phyloP scores from a whole-genome alignment of 2,888 invertebrate genomes.

The Julus scanicus region DNA sequence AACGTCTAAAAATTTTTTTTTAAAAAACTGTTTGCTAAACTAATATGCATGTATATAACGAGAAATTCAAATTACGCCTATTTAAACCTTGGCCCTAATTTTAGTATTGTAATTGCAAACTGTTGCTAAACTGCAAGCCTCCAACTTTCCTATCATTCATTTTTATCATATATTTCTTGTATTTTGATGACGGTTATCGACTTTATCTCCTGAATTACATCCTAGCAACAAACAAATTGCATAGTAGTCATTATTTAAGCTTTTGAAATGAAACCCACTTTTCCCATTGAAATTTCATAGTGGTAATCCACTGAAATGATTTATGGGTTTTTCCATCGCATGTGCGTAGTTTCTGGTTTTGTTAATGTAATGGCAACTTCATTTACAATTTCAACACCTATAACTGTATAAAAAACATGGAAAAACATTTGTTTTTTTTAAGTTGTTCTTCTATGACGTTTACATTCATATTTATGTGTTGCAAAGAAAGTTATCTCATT shows the following conservation, averaged over 20 bases:
- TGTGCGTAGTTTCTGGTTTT: not conserved
- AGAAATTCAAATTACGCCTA: not conserved
- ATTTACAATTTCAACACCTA: not conserved
- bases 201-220: not conserved
- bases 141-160: not conserved
- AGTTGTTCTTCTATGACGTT: too few species aligned
- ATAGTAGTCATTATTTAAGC: not conserved
- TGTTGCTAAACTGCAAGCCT: not conserved
- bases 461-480: not conserved
- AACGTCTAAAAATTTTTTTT: not conserved
- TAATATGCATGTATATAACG: not conserved
- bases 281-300: not conserved
- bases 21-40: not conserved
- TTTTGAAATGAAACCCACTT: not conserved
- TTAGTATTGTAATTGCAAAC: not conserved
- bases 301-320: not conserved
- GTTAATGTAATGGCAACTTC: not conserved
- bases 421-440: not conserved
- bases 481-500: too few species aligned
- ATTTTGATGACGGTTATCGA: not conserved
- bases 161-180: not conserved
- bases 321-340: not conserved
- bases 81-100: not conserved
- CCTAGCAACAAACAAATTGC: not conserved
- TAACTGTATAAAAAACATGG: not conserved